These are phyloP conservation scores for Kryptolebias marmoratus DNA, from an alignment of 2,113 vertebrate species.

Conservation along the genomic window DNA sequence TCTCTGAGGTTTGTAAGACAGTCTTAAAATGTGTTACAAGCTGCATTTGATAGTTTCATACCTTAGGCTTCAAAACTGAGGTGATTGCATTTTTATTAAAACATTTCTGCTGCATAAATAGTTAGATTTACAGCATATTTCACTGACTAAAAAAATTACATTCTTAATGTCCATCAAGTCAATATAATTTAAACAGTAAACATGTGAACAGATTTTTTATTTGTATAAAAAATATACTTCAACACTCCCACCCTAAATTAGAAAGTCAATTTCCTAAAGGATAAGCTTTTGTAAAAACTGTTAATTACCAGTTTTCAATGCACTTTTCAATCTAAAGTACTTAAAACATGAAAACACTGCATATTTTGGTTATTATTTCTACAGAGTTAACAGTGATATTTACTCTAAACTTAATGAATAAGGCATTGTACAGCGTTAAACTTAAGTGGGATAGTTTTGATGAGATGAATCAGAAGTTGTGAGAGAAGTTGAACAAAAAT, in stretches of 20 bases:
- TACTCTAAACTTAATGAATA: conserved; percentile 28
- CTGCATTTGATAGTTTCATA: conserved; percentile 15
- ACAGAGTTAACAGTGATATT: conserved; percentile 18
- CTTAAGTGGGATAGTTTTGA: conserved; percentile 36
- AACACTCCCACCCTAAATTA: conserved; percentile 14
- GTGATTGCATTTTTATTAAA: conserved; percentile 7
- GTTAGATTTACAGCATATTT: background rate
- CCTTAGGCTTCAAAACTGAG: conserved; percentile 19
- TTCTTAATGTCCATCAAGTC: too few relatives aligned
- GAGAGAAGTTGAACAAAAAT: conserved; percentile 28
- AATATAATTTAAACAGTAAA: too few relatives aligned
- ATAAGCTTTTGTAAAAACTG: background rate
- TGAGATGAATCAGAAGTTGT: conserved; percentile 5
- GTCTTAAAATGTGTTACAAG: conserved; percentile 21
- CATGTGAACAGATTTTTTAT: too few relatives aligned
- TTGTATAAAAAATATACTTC: too few relatives aligned
- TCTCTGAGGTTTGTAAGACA: conserved; percentile 20
- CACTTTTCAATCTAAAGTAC: conserved; percentile 3
- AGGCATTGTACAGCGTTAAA: conserved; percentile 38
- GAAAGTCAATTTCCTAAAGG: conserved; percentile 1
- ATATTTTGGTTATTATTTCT: background rate
- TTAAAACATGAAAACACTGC: conserved; percentile 23
- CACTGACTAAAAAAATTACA: background rate
- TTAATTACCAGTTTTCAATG: conserved; percentile 27
- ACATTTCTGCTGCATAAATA: conserved; percentile 10